Evolutionary conservation across 2,888 invertebrate species (phyloP).

Genomic region (Cosmia pyralina): DNA sequence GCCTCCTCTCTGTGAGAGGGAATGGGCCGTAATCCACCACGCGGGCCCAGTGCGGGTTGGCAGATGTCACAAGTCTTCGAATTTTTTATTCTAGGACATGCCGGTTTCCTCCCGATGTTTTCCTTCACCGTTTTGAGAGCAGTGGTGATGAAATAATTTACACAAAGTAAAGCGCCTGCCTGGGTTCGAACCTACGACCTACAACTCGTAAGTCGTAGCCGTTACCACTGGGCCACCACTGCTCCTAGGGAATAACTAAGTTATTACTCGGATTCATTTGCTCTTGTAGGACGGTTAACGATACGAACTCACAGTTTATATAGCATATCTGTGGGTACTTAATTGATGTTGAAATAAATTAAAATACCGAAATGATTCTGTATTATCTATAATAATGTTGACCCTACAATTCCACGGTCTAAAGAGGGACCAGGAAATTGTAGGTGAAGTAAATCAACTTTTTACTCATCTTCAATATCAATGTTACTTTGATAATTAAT

Average conservation of each 20-base stretch:
- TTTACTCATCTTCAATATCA: not conserved
- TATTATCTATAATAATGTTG: not conserved
- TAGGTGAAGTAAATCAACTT: not conserved
- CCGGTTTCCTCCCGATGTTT: too few relatives aligned
- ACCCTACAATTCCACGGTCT: not conserved
- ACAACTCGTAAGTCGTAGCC: too few relatives aligned
- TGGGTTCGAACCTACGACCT: too few relatives aligned
- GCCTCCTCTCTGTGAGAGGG: too few relatives aligned
- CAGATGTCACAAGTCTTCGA: too few relatives aligned
- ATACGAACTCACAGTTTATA: not conserved
- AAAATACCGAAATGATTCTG: constrained; percentile 1
- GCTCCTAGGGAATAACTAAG: not conserved
- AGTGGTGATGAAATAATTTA: too few relatives aligned
- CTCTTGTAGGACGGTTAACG: not conserved
- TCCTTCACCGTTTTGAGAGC: too few relatives aligned
- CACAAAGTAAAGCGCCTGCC: too few relatives aligned
- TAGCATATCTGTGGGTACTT: not conserved
- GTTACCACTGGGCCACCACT: too few relatives aligned
- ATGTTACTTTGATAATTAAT: not conserved
- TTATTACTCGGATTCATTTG: not conserved
- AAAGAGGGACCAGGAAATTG: not conserved
- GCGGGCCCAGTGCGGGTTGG: too few relatives aligned
- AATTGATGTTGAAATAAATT: not conserved
- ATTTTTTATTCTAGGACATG: too few relatives aligned
- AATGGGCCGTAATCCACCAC: too few relatives aligned